Conservation (phyloP, 1,140 invertebrate species). For the Orchestia grillus region DNA sequence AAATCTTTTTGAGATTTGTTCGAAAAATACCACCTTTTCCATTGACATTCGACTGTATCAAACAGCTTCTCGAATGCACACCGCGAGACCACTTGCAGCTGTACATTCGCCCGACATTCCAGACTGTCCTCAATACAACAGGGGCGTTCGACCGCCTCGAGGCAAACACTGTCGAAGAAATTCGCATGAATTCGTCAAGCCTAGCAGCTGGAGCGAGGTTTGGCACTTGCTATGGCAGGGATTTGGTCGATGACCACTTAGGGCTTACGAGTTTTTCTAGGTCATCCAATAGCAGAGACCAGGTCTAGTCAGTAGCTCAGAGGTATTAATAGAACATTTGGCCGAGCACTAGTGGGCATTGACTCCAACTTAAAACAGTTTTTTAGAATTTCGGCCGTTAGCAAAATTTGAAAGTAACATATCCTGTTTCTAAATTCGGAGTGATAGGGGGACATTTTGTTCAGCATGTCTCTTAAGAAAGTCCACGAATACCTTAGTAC, state of each 20-base stretch:
- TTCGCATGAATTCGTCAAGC: neutral
- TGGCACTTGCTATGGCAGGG: neutral
- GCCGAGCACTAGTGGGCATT: neutral
- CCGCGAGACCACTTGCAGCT: neutral
- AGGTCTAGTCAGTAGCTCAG: neutral
- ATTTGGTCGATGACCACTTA: slow-evolving; percentile 7
- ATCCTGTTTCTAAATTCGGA: too few species aligned
- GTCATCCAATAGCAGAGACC: neutral
- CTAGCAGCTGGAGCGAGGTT: neutral
- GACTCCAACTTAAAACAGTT: neutral
- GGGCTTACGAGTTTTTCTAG: neutral
- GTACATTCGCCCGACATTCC: neutral
- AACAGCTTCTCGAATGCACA: neutral
- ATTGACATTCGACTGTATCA: neutral
- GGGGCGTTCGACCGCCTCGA: neutral
- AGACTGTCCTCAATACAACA: neutral
- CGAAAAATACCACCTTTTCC: neutral
- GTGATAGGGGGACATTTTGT: too few species aligned
- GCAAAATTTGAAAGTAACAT: too few species aligned
- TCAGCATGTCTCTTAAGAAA: neutral
- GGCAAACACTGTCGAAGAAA: neutral
- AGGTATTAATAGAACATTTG: neutral
- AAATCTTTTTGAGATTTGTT: neutral
- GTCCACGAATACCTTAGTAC: neutral
- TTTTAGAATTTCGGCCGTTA: neutral